A percentile compares a stretch with the other conserved stretches of the same genome.
phyloP scores from a whole-genome alignment of 2,797 vertebrate genomes.

The Meriones psammophilus region DNA sequence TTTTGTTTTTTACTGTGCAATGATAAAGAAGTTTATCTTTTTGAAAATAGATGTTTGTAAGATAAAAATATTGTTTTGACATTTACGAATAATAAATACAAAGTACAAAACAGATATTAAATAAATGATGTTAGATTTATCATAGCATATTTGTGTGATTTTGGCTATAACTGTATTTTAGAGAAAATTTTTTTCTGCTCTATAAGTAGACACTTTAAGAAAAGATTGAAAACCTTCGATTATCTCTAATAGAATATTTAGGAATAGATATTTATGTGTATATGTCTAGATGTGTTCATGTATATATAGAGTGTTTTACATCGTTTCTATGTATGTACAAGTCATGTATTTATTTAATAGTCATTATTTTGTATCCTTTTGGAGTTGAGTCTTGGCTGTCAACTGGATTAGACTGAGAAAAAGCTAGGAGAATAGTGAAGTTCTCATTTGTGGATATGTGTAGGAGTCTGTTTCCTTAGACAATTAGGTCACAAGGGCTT shows the following conservation, averaged over 20 bases:
- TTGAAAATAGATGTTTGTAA: background rate
- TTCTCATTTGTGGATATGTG: background rate
- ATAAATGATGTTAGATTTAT: background rate
- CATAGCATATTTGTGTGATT: background rate
- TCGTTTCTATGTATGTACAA: background rate
- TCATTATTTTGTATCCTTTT: background rate
- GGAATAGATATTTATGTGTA: background rate
- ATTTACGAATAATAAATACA: background rate
- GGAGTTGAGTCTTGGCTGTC: background rate
- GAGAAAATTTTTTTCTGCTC: background rate
- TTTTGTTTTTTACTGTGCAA: background rate
- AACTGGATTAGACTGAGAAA: background rate
- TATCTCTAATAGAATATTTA: constrained; percentile 29
- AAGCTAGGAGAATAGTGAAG: background rate
- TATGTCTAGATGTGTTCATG: background rate
- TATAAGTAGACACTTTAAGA: background rate
- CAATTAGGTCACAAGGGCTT: background rate
- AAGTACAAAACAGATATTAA: background rate
- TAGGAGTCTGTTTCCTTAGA: background rate
- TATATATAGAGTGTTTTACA: background rate
- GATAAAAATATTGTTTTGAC: background rate
- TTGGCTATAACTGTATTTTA: background rate
- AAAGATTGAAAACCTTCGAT: background rate
- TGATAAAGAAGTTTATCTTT: background rate
- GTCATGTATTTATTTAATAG: background rate